Base-by-base conservation (phyloP, 1,140 invertebrate genomes). In the Cotesia glomerata region DNA sequence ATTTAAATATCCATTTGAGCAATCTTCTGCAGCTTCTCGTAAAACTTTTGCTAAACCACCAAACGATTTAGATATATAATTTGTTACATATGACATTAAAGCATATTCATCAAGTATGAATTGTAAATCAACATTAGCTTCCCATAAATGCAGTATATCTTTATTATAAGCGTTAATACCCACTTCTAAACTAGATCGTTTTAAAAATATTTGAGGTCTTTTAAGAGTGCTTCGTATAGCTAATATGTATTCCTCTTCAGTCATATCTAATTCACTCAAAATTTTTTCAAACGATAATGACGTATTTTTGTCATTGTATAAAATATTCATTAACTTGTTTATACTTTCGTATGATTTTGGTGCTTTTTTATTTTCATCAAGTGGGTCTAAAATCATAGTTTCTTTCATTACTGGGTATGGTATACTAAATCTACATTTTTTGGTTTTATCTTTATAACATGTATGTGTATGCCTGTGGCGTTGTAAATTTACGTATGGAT, bases 51-150 rank as follows among this genome's bases (percentile, higher is more conserved):
- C 70, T 54, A 79, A 18, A 11, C 74, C 78, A 63, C 45, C 51
- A 59, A 80, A 73, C 26, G 69, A 49, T 74, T 82, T 80, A 56
- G 39, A 77, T 14, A 74, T 64, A 39, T 74, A 74, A 56, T 67
- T 69, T 2, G 54, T 59, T 0, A 69, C 34, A 39, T 68, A 68
- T 13, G n/a, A 26, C 32, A 39, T 39, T 1, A 34, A 34, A 1
- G 49, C 51, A 56, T 68, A 54, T 7, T 34, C 11, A 54, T 68
- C 65, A 8, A 56, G 49, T 54, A 68, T 35, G 34, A 54, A 56
- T 34, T 68, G 51, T 54, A 80, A 58, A 62, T 80, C 80, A 59
- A 80, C 80, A 74, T 80, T 81, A 5, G 77, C 58, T 69, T 77
- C 59, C 9, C 71, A 71, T 11, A 78, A 36, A 54, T 76, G 13